Evolutionary conservation across 1,140 invertebrate genomes (phyloP).

Genomic region (Metopolophium dirhodum): DNA sequence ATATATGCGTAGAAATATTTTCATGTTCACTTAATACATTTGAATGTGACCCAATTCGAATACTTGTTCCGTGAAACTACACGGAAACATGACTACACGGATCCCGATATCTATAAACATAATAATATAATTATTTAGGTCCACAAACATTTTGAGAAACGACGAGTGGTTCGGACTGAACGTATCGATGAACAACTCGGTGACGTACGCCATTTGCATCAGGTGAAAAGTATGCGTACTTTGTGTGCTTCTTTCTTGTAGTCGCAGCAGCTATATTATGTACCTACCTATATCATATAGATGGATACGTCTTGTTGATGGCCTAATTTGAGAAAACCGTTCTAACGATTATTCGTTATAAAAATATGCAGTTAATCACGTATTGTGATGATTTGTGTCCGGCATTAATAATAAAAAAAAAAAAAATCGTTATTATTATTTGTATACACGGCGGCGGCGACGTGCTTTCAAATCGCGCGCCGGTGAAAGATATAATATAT

Average conservation of each 20-base stretch:
- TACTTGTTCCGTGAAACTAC: slow-evolving; percentile 24
- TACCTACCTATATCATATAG: too few relatives aligned
- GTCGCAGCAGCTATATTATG: not conserved
- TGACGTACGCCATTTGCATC: not conserved
- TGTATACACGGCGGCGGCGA: not conserved
- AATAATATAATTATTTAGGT: slow-evolving; percentile 25
- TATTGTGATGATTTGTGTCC: slow-evolving; percentile 6
- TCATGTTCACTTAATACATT: slow-evolving; percentile 20
- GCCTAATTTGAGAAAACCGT: not conserved
- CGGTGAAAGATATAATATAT: not conserved
- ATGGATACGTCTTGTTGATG: not conserved
- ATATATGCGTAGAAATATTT: not conserved
- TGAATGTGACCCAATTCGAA: slow-evolving; percentile 37
- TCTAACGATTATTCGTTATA: not conserved
- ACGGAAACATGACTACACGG: not conserved
- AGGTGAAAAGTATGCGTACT: not conserved
- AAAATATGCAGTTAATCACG: not conserved
- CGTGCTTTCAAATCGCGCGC: not conserved
- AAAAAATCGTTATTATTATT: not conserved
- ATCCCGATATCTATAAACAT: slow-evolving; percentile 15
- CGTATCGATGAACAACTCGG: not conserved
- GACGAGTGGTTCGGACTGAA: not conserved
- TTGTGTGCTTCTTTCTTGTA: not conserved
- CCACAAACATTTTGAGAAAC: not conserved
- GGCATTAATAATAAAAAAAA: not conserved